Percentiles rank a stretch among this genome's conserved stretches.
Evolutionary conservation across 2,113 vertebrate species (phyloP).

Genomic region (Esox niger): DNA sequence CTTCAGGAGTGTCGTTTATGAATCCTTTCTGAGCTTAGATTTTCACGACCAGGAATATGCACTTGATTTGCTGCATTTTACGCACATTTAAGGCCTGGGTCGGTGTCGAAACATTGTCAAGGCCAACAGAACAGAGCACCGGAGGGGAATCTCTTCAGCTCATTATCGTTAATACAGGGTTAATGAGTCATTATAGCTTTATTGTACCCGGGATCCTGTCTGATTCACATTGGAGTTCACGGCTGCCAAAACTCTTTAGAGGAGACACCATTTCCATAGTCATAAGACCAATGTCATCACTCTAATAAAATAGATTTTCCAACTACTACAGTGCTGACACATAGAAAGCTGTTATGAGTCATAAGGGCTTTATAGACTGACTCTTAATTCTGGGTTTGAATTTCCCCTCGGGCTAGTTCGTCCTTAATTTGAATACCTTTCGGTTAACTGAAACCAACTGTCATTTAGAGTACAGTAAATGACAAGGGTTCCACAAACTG

Average conservation of each 20-base stretch:
- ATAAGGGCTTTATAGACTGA: not conserved
- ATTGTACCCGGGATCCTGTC: slow-evolving; percentile 23
- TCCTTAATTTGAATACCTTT: too few relatives aligned
- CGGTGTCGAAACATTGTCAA: slow-evolving; percentile 2
- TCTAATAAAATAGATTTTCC: slow-evolving; percentile 5
- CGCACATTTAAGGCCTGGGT: not conserved
- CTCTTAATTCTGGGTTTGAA: not conserved
- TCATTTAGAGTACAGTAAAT: not conserved
- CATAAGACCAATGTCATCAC: slow-evolving; percentile 7
- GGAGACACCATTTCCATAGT: slow-evolving; percentile 8
- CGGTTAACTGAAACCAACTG: not conserved
- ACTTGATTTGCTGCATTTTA: too few relatives aligned
- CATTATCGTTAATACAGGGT: slow-evolving; percentile 32
- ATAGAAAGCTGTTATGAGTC: not conserved
- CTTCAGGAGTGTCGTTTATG: too few relatives aligned
- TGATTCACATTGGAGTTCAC: slow-evolving; percentile 26
- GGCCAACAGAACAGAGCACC: slow-evolving; percentile 16
- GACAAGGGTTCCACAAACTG: not conserved
- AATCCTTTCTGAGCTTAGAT: too few relatives aligned
- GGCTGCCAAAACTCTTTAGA: slow-evolving; percentile 9
- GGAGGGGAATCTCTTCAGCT: slow-evolving; percentile 10
- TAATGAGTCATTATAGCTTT: slow-evolving; percentile 39
- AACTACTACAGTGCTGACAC: not conserved
- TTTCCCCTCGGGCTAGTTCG: not conserved
- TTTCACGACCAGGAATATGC: too few relatives aligned